A percentile compares a stretch with the other conserved stretches of the same genome.
phyloP scores from a whole-genome alignment of 2,113 vertebrate species.

The Lophochroa leadbeateri region DNA sequence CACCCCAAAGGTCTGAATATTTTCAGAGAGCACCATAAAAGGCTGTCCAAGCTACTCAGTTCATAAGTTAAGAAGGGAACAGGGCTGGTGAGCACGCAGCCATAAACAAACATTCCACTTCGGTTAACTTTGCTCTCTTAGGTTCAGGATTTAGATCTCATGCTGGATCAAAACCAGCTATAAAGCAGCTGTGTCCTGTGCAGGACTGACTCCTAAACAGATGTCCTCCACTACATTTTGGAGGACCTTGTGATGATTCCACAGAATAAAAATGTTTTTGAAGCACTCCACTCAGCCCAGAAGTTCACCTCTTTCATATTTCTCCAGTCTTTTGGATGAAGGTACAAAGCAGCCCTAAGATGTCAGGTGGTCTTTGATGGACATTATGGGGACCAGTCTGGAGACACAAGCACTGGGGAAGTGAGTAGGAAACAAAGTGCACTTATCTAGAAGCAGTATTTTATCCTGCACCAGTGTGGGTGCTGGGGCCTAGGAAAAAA shows the following conservation, averaged over 20 bases:
- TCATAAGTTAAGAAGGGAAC: conserved; percentile 43
- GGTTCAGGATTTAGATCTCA: not conserved
- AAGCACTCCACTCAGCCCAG: not conserved
- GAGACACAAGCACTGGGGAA: not conserved
- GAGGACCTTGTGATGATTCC: not conserved
- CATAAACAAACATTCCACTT: conserved; percentile 57
- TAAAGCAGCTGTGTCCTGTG: not conserved
- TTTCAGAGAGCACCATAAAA: conserved; percentile 69
- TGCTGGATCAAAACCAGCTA: not conserved
- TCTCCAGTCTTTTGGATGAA: not conserved
- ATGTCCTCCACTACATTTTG: not conserved
- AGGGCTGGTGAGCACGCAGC: not conserved
- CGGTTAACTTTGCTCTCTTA: conserved; percentile 22
- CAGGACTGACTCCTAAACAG: not conserved
- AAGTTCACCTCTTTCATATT: not conserved
- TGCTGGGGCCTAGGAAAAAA: not conserved
- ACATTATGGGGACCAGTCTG: not conserved
- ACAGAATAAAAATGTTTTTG: not conserved
- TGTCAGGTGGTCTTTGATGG: not conserved
- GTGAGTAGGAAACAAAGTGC: not conserved
- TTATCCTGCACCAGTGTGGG: not conserved
- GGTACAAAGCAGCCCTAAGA: not conserved
- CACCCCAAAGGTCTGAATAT: conserved; percentile 55
- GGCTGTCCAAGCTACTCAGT: conserved; percentile 35
- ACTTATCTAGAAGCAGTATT: not conserved